Conservation (phyloP, 1,140 invertebrate species). For the Tetraneura akinire region DNA sequence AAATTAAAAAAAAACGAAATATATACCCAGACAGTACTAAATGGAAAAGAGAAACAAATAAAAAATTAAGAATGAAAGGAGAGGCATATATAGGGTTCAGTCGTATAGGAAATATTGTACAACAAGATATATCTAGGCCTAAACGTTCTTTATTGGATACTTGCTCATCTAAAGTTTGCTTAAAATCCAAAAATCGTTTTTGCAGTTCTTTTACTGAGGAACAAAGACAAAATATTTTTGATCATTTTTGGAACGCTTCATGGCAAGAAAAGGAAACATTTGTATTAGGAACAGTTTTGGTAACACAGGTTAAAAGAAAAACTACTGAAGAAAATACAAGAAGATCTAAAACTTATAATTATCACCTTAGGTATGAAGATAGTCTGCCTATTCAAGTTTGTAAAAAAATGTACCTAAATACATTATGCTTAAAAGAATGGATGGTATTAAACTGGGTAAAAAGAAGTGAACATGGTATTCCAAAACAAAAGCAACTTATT, state of each 20-base stretch:
- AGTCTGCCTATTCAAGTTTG: slow-evolving; percentile 1
- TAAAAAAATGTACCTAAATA: slow-evolving; percentile 14
- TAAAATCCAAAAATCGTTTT: too few relatives aligned
- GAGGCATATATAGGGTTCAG: background rate
- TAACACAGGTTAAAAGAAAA: background rate
- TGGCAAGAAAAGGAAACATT: slow-evolving; percentile 16
- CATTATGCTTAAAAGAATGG: background rate
- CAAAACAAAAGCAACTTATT: slow-evolving; percentile 4
- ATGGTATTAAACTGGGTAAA: slow-evolving; percentile 18
- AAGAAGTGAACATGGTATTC: background rate
- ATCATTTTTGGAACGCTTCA: background rate
- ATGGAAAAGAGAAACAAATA: slow-evolving; percentile 6
- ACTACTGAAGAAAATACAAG: slow-evolving; percentile 8
- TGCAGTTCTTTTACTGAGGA: background rate
- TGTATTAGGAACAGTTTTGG: slow-evolving; percentile 7
- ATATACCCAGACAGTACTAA: background rate
- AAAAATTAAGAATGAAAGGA: slow-evolving; percentile 3
- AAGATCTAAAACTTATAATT: slow-evolving; percentile 13
- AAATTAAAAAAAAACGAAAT: slow-evolving; percentile 13
- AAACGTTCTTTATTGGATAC: slow-evolving; percentile 8
- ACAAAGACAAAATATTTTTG: background rate
- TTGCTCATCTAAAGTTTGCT: slow-evolving; percentile 2
- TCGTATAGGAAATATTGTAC: slow-evolving; percentile 8
- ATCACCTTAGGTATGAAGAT: background rate
- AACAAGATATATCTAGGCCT: slow-evolving; percentile 2